Evolutionary conservation across 2,888 invertebrate genomes (phyloP), one percentile per base, ranked within the genome.

Genomic region (Herminia tarsipennalis): DNA sequence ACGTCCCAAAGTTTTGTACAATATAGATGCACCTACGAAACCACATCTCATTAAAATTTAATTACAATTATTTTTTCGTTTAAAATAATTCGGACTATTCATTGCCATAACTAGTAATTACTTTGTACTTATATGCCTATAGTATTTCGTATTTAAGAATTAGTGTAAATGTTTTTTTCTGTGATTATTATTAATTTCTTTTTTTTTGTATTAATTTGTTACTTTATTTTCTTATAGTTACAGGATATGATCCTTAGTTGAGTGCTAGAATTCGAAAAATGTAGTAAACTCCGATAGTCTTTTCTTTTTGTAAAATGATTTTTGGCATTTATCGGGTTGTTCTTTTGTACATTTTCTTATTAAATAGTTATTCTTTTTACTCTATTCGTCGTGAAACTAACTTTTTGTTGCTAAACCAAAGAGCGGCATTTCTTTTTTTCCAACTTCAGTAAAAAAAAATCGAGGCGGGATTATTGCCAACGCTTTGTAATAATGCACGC

Each of bases 211-310:
- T 78, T 71, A 75, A 76, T 78, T 76, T 79, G 73, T 76, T 80
- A 72, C 72, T 73, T 70, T n/a, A n/a, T n/a, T 44, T 64, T 73
- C 69, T 72, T 76, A 69, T 81, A 76, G 71, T 78, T 83, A 81
- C 75, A 76, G 86, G 86, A 90, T 88, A 43, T 70, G 78, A 88
- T 88, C 86, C 85, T 71, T 84, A 83, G 82, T 75, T 76, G 58
- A 67, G 73, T 71, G 83, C 83, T 88, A 87, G 86, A 71, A 68
- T 73, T 75, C 65, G 53, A 59, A 56, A 45, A 41, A 39, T 21
- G 41, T 34, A 39, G 42, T 27, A 48, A 45, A 32, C 18, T 42
- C 50, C 48, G 41, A 44, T 22, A 48, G n/a, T 29, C 13, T 29
- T 48, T 58, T 63, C 61, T 58, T 55, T 57, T 61, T 63, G 42